A percentile compares a stretch with the other conserved stretches of the same genome.
Evolutionary conservation across 2,888 invertebrate species (phyloP).

Genomic region (Caenorhabditis sp.): DNA sequence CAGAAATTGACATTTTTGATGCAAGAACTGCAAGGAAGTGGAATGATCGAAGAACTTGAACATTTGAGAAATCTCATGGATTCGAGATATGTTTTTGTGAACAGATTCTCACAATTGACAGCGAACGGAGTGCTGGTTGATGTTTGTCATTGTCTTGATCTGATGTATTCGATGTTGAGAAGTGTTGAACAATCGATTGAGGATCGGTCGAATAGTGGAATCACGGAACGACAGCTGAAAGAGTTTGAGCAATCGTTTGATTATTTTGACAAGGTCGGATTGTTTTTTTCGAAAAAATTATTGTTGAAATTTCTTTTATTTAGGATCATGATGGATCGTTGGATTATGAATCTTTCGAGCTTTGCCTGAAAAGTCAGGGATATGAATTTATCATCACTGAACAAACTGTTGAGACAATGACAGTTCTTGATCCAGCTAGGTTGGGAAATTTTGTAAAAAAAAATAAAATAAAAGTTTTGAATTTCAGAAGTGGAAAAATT

Average conservation of each 20-base stretch:
- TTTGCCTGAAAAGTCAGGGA: conserved; percentile 28
- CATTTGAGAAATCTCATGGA: conserved; percentile 27
- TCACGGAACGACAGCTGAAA: conserved; percentile 23
- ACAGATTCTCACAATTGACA: conserved; percentile 14
- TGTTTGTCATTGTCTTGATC: conserved; percentile 22
- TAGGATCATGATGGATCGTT: conserved; percentile 23
- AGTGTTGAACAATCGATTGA: conserved; percentile 26
- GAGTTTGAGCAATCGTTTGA: conserved; percentile 28
- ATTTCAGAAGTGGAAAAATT: conserved; percentile 14
- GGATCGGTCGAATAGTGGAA: conserved; percentile 19
- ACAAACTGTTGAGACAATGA: conserved; percentile 12
- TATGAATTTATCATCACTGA: conserved; percentile 20
- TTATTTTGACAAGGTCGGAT: conserved; percentile 20
- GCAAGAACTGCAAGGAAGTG: conserved; percentile 13
- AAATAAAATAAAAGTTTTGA: neutral
- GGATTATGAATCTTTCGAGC: conserved; percentile 25
- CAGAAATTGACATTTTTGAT: conserved; percentile 12
- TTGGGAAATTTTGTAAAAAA: neutral
- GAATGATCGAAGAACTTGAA: conserved; percentile 27
- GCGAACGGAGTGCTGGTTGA: conserved; percentile 22
- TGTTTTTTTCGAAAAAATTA: neutral
- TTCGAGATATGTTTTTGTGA: conserved; percentile 30
- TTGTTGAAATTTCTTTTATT: neutral
- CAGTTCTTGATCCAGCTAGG: conserved; percentile 18
- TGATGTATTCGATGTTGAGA: conserved; percentile 27